These are phyloP conservation scores for Ardeotis arabs DNA, from an alignment of 2,113 vertebrate genomes.

Conservation along the genomic window DNA sequence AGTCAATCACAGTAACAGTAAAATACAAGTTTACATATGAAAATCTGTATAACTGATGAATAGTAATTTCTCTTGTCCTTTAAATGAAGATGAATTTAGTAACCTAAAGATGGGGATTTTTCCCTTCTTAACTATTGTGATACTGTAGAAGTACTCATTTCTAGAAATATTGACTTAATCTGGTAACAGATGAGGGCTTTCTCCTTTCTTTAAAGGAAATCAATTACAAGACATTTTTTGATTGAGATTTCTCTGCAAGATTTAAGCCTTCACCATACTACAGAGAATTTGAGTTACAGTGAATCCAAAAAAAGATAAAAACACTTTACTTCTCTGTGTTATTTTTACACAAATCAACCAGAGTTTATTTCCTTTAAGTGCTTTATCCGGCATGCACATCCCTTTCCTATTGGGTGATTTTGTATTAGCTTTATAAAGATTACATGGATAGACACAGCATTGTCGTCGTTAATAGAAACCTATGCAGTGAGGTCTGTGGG, in stretches of 20 bases:
- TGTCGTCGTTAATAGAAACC: constrained; percentile 86
- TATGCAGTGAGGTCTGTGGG: constrained; percentile 76
- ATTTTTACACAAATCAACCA: constrained; percentile 18
- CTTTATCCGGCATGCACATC: neutral
- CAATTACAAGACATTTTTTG: neutral
- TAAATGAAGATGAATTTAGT: neutral
- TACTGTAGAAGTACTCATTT: neutral
- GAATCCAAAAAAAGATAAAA: neutral
- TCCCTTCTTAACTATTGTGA: neutral
- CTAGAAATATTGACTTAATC: neutral
- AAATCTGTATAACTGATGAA: neutral
- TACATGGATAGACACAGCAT: constrained; percentile 79
- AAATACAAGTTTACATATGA: neutral
- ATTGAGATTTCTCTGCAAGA: neutral
- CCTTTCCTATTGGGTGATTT: constrained; percentile 30
- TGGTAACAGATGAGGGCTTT: neutral
- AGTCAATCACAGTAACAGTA: neutral
- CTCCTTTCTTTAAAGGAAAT: neutral
- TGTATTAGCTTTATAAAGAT: constrained; percentile 69
- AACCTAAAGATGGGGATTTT: neutral
- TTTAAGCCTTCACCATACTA: neutral
- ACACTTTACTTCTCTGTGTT: neutral
- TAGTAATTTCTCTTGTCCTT: neutral
- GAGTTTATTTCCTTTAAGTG: constrained; percentile 49
- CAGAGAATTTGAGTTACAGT: neutral